Base-by-base conservation (phyloP, 2,797 vertebrate genomes). In the Poliocrania exsul region DNA sequence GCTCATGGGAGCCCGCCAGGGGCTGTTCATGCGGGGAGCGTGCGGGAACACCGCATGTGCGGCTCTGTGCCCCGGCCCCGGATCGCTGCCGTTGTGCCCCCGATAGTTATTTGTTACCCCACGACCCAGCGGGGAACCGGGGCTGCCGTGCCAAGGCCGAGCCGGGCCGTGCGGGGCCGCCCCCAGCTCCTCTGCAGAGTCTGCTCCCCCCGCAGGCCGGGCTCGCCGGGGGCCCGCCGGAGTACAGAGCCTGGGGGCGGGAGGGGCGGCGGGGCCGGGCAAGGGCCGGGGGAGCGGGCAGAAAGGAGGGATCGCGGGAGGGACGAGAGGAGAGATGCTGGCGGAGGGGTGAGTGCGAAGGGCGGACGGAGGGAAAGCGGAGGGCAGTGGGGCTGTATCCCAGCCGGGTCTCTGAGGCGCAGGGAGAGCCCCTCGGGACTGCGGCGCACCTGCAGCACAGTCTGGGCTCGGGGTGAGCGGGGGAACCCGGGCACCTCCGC, bases 241-340 rank as follows among this genome's bases (percentile, higher is more conserved):
- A 65, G 65, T 19, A 35, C 81, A 16, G 70, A 20, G 65, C 3
- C 4, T 57, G 60, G 66, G 77, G 87, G 81, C 87, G 84, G 87
- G 90, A 91, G 81, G 57, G 78, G 18, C 64, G 23, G 29, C 12
- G 74, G 89, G 74, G 65, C 89, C 31, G 82, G 54, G 51, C 75
- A 18, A 10, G 77, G 67, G 66, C 57, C 53, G 29, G 44, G 35
- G 37, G 5, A 79, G 25, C 40, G 54, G 56, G 64, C 75, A 60
- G 93, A 82, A 87, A 94, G 82, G 74, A 94, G 81, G 66, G 88
- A 91, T 46, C 35, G 79, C 81, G 56, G 84, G 77, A 93, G 92
- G 92, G 56, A 65, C 42, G 60, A 61, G 80, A 33, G 70, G 35
- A 91, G 90, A 92, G 56, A 83, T 93, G 87, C 84, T 72, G 81